These are phyloP conservation scores for Anas bahamensis DNA, from an alignment of 2,797 vertebrate species.

Conservation along the genomic window DNA sequence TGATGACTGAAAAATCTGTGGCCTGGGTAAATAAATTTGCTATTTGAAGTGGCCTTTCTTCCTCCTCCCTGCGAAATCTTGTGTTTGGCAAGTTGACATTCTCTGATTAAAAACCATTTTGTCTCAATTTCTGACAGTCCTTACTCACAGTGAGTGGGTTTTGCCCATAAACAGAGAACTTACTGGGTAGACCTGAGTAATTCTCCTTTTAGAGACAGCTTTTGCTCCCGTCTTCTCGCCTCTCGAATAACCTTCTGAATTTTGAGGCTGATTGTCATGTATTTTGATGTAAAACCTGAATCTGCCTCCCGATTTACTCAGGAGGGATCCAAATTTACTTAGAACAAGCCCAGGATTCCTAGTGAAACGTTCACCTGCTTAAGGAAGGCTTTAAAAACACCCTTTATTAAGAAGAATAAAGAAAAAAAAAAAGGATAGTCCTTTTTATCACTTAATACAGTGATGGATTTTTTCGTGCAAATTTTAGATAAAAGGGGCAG, in stretches of 20 bases:
- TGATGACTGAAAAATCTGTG: background rate
- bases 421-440: background rate
- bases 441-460: background rate
- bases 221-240: background rate
- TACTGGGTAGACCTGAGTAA: background rate
- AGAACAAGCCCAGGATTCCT: background rate
- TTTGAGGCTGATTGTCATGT: background rate
- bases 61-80: background rate
- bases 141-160: conserved; percentile 10
- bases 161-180: background rate
- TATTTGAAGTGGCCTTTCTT: background rate
- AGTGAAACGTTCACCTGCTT: background rate
- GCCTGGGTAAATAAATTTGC: background rate
- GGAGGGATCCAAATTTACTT: background rate
- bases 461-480: background rate
- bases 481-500: conserved; percentile 8
- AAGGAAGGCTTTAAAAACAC: background rate
- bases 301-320: background rate
- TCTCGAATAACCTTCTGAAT: background rate
- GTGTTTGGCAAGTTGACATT: background rate
- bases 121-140: background rate
- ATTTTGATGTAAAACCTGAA: background rate
- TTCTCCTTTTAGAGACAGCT: background rate
- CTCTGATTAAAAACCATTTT: background rate
- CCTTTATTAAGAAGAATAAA: background rate